These are phyloP conservation scores for Tricholauxania praeusta DNA, from an alignment of 2,888 invertebrate species.

Conservation along the genomic window DNA sequence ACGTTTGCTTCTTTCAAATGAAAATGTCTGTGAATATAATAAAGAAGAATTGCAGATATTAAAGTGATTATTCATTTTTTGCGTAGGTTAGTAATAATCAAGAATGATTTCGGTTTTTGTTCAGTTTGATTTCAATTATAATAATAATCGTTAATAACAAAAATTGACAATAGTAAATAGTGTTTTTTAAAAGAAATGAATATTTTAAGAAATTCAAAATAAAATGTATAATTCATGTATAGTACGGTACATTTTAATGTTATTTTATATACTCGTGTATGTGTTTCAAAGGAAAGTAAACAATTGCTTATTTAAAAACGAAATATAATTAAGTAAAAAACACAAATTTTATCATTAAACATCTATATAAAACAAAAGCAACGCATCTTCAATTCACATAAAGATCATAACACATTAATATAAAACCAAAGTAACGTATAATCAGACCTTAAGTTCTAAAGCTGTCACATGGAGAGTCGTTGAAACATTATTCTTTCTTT, in stretches of 20 bases:
- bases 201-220: background rate
- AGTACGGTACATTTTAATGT: no score
- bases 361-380: no score
- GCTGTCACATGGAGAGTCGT: no score
- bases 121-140: constrained; percentile 11
- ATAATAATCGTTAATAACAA: constrained; percentile 49
- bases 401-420: no score
- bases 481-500: no score
- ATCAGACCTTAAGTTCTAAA: no score
- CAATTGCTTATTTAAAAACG: constrained; percentile 16
- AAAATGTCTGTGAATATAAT: constrained; percentile 13
- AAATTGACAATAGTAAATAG: constrained; percentile 45
- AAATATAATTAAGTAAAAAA: background rate
- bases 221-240: no score
- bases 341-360: background rate
- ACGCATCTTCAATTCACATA: no score
- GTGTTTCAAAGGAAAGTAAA: constrained; percentile 9
- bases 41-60: constrained; percentile 33
- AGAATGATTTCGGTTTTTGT: constrained; percentile 21
- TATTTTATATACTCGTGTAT: no score
- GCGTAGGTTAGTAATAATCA: constrained; percentile 21
- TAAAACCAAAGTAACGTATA: no score
- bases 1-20: background rate
- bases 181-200: background rate
- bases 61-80: constrained; percentile 26